Base-by-base conservation (phyloP, 2,113 vertebrate genomes). In the Brachirus orientalis region DNA sequence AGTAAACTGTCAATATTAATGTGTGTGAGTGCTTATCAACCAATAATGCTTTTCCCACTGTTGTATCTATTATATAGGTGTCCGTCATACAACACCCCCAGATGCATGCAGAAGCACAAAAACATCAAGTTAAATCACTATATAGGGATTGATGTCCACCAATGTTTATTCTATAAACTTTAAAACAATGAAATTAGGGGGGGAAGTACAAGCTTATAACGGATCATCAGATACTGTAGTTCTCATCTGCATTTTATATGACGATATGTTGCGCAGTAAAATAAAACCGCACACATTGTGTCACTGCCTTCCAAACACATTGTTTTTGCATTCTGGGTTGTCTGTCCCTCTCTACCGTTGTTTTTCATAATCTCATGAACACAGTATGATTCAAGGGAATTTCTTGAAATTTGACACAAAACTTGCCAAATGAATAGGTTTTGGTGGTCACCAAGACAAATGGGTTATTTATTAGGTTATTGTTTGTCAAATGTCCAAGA, bases 231-330 rank as follows among this genome's bases (percentile, higher is more conserved):
- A n/a, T n/a, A n/a, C n/a, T n/a, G n/a, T n/a, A n/a, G n/a, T 44
- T 72, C 20, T 63, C 41, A 70, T 52, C 17, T 44, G 22, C 62
- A 0, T 54, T 80, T 87, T 69, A 55, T 63, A 75, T 77, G 84
- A 80, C 67, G n/a, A 28, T 57, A 69, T 76, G 72, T 85, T 79
- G 67, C 80, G 77, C 84, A 82, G 69, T 76, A 62, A 58, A 78
- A 86, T 86, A 85, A 79, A 87, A 86, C 69, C 62, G 81, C 81
- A 81, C 86, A 88, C 71, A 83, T 80, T 80, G 77, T 84, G 82
- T 87, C 87, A 85, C 79, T 87, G 81, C 83, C 86, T 84, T 77
- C 60, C 18, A 47, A 13, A 10, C 14, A 37, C 3, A 47, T 11
- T 5, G 55, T 33, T 2, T 17, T 18, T 9, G 45, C 3, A 4